Conservation (phyloP, 2,797 vertebrate species). For the Lacerta bilineata region DNA sequence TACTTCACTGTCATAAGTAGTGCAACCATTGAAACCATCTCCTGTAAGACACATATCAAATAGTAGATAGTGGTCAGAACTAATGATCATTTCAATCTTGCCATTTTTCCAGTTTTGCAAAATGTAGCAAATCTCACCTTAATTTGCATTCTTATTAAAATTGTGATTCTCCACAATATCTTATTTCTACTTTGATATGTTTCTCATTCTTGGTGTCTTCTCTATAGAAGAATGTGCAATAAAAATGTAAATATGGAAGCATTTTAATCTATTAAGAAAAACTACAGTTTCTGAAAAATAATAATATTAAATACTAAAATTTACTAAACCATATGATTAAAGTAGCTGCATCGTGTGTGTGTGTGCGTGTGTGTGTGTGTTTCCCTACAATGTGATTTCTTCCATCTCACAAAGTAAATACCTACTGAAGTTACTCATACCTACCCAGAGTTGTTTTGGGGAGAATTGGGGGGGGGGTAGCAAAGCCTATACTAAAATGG, state of each 20-base stretch:
- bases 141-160: slow-evolving; percentile 31
- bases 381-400: neutral
- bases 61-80: neutral
- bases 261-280: slow-evolving; percentile 19
- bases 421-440: neutral
- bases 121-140: neutral
- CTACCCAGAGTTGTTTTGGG: neutral
- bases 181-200: slow-evolving; percentile 19
- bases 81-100: slow-evolving; percentile 4
- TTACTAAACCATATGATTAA: slow-evolving; percentile 21
- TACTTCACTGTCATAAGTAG: neutral
- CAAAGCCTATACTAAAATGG: too few species aligned
- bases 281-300: neutral
- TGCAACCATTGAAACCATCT: neutral
- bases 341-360: neutral
- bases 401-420: neutral
- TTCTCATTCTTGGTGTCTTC: slow-evolving; percentile 7
- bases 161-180: neutral
- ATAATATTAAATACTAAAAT: neutral
- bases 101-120: neutral
- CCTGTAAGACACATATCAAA: neutral
- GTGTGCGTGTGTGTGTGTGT: neutral
- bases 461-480: too few species aligned
- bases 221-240: slow-evolving; percentile 21
- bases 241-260: slow-evolving; percentile 32